phyloP scores from a whole-genome alignment of 2,888 invertebrate species.

The Amblyjoppa proteus region DNA sequence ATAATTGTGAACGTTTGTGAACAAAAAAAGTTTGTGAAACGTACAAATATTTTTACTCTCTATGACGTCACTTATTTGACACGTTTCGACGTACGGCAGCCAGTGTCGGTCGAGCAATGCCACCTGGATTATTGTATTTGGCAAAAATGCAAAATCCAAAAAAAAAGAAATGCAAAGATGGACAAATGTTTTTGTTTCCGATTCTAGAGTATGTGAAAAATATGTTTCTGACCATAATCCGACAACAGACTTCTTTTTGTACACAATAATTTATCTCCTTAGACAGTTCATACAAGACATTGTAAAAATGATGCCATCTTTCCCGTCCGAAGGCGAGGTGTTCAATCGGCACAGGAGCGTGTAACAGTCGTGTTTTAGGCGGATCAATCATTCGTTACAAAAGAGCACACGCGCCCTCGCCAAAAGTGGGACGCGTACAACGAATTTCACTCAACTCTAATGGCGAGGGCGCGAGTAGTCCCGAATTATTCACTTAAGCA shows the following conservation, averaged over 20 bases:
- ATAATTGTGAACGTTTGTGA: no score
- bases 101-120: no score
- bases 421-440: not conserved
- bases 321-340: not conserved
- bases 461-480: not conserved
- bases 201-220: no score
- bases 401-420: not conserved
- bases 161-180: not conserved
- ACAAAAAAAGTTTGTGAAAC: no score
- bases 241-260: no score
- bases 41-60: no score
- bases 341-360: not conserved
- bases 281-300: not conserved
- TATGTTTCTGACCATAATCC: no score
- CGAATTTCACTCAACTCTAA: conserved; percentile 2
- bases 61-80: no score
- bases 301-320: not conserved
- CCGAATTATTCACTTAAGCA: conserved; percentile 15
- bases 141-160: no score
- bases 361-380: not conserved
- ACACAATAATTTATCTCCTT: not conserved
- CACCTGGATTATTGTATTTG: not conserved
- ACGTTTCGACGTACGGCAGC: no score
- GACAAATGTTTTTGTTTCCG: not conserved
- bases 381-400: not conserved